phyloP scores from a whole-genome alignment of 2,797 vertebrate genomes.

The Xiphophorus birchmanni region DNA sequence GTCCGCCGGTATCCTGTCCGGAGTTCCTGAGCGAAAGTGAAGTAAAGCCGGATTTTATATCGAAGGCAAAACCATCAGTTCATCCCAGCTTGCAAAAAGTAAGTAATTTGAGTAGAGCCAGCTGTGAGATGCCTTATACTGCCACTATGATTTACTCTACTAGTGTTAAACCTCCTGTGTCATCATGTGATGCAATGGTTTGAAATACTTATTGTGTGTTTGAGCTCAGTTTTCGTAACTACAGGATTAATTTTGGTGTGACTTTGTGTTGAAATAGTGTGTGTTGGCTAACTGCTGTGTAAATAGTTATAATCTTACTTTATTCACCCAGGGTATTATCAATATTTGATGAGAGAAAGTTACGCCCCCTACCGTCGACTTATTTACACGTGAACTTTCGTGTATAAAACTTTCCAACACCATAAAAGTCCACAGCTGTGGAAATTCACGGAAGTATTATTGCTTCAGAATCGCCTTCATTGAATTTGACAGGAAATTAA shows the following conservation, averaged over 20 bases:
- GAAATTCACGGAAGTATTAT: neutral
- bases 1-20: neutral
- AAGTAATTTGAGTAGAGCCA: neutral
- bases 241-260: neutral
- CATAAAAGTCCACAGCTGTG: neutral
- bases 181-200: neutral
- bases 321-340: neutral
- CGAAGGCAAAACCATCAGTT: neutral
- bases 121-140: neutral
- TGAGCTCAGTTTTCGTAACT: neutral
- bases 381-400: neutral
- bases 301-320: neutral
- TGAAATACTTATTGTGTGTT: slow-evolving; percentile 19
- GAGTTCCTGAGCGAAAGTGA: slow-evolving; percentile 20
- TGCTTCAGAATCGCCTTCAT: neutral
- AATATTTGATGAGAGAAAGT: slow-evolving; percentile 12
- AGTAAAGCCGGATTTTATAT: slow-evolving; percentile 5
- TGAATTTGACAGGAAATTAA: slow-evolving; percentile 5
- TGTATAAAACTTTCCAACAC: neutral
- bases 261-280: slow-evolving; percentile 1
- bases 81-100: slow-evolving; percentile 11
- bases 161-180: neutral
- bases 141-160: neutral
- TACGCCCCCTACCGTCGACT: neutral
- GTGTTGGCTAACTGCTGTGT: neutral